phyloP scores from a whole-genome alignment of 2,113 vertebrate species.

The Corythornis vintsioides region DNA sequence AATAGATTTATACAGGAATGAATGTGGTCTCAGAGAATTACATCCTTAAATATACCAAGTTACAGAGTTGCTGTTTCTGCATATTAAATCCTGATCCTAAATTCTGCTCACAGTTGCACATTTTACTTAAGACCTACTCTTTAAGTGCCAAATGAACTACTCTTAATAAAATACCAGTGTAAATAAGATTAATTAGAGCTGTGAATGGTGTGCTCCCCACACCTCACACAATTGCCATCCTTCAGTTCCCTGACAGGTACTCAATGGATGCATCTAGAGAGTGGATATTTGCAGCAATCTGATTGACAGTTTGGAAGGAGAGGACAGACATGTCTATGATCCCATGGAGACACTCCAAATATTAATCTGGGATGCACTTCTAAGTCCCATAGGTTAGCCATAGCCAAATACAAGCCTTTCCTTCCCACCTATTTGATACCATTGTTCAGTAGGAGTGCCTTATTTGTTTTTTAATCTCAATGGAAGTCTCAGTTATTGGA shows the following conservation, averaged over 20 bases:
- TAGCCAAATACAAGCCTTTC: not conserved
- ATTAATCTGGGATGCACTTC: not conserved
- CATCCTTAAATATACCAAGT: constrained; percentile 29
- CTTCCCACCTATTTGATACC: not conserved
- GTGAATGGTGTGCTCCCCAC: not conserved
- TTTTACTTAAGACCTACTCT: not conserved
- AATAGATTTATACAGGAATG: not conserved
- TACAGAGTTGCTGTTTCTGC: constrained; percentile 46
- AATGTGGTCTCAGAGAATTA: constrained; percentile 5
- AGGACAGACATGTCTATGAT: not conserved
- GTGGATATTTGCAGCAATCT: not conserved
- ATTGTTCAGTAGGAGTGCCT: not conserved
- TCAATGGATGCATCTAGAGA: not conserved
- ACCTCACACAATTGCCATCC: not conserved
- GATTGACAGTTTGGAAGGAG: not conserved
- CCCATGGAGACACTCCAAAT: not conserved
- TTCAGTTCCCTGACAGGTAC: not conserved
- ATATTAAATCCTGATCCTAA: not conserved
- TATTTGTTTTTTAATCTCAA: not conserved
- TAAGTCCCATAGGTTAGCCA: not conserved
- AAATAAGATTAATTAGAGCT: not conserved
- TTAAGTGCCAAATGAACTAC: not conserved
- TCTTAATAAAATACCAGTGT: not conserved
- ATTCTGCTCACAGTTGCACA: not conserved
- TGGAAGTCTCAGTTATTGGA: not conserved